phyloP scores from a whole-genome alignment of 2,797 vertebrate species.

The Hylomyscus alleni region DNA sequence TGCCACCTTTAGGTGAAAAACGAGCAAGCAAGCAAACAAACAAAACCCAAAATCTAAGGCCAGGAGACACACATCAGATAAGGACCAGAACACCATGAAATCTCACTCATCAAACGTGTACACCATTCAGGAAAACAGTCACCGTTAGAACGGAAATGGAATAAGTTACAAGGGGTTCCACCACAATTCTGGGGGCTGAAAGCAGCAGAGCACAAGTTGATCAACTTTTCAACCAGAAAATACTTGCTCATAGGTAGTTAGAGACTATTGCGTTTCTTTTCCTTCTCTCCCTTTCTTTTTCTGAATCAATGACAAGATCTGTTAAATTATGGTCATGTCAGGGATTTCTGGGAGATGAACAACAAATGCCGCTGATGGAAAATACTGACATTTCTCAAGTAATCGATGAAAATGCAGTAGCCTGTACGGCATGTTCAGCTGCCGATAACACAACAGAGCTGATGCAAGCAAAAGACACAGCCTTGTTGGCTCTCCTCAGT shows the following conservation, averaged over 20 bases:
- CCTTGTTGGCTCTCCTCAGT: not conserved
- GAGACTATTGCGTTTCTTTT: constrained; percentile 1
- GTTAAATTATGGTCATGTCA: constrained; percentile 39
- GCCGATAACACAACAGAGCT: not conserved
- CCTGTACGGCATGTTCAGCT: not conserved
- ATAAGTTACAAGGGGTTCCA: not conserved
- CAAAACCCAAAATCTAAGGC: not conserved
- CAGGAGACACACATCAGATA: constrained; percentile 8
- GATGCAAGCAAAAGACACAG: not conserved
- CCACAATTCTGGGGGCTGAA: constrained; percentile 28
- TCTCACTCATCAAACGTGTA: not conserved
- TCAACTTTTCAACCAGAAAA: constrained; percentile 21
- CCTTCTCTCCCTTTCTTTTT: not conserved
- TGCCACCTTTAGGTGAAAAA: not conserved
- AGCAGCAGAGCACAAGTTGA: not conserved
- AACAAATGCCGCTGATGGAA: constrained; percentile 2
- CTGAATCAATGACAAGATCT: constrained; percentile 20
- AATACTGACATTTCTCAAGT: constrained; percentile 28
- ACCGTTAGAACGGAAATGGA: not conserved
- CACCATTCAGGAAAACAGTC: not conserved
- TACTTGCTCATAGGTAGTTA: constrained; percentile 33
- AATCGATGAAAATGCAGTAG: not conserved
- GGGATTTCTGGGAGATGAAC: not conserved
- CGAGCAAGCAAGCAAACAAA: not conserved
- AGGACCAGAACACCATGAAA: constrained; percentile 14